Conservation (phyloP, 2,113 vertebrate species). For the Aptenodytes patagonicus region DNA sequence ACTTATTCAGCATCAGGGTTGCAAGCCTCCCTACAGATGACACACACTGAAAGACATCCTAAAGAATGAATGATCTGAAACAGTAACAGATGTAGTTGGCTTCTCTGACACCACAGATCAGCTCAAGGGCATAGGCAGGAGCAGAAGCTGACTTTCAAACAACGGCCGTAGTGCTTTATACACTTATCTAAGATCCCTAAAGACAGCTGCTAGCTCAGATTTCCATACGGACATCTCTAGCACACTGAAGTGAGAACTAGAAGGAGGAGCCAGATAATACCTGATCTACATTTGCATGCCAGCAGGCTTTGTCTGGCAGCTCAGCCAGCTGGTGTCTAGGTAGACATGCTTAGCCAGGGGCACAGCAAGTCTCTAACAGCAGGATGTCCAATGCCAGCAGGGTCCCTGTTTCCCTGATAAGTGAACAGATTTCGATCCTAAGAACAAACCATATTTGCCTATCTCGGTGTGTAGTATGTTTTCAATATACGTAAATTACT, state of each 20-base stretch:
- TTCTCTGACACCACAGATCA: not conserved
- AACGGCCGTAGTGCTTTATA: not conserved
- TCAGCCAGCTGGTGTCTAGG: not conserved
- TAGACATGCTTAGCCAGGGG: not conserved
- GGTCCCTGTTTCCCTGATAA: not conserved
- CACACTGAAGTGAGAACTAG: not conserved
- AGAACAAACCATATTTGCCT: not conserved
- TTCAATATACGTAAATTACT: accelerated
- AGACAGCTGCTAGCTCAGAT: not conserved
- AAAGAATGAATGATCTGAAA: not conserved
- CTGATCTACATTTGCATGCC: not conserved
- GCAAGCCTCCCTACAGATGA: not conserved
- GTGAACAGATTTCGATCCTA: not conserved
- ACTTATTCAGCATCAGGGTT: not conserved
- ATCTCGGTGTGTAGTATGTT: not conserved
- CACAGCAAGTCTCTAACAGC: not conserved
- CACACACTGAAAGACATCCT: not conserved
- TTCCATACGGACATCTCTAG: not conserved
- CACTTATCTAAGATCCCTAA: not conserved
- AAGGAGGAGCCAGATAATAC: not conserved
- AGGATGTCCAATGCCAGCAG: not conserved
- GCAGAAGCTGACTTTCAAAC: not conserved
- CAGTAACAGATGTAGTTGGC: not conserved
- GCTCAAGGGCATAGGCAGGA: not conserved
- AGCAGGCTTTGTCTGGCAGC: not conserved